Evolutionary conservation across 53 echinoderm and acorn worm genomes (phyloP), one percentile per base, ranked within the genome.

Genomic region (Temnopleurus reevesii): DNA sequence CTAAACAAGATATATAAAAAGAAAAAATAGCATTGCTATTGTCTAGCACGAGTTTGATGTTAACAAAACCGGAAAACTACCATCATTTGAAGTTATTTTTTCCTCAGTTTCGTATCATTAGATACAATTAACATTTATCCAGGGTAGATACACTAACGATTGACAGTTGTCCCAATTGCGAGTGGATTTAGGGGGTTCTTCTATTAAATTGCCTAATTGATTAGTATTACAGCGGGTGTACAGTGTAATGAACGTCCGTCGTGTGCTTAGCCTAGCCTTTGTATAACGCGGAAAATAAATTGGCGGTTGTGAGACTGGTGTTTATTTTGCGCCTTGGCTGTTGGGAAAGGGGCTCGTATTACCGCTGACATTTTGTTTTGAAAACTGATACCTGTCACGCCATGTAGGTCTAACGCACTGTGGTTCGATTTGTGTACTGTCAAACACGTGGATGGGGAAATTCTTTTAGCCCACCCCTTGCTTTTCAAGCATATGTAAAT

Each of bases 311-410:
- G 12, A 41, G 71, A 71, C 71, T 71, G 71, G 43, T 71, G 71
- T 71, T 71, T 71, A 71, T 41, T 71, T 71, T 71, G 21, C 71
- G 71, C 71, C 71, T 71, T 71, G 41, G 71, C 71, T 71, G 71
- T 71, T 71, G 71, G 71, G 71, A 71, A 71, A 23, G 71, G 71
- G 71, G n/a, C 71, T 71, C 71, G 41, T 71, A 41, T 71, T 71
- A 38, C 71, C 23, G 71, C 71, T 71, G 71, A 71, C 71, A 71
- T 71, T 71, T 71, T 71, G 71, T 71, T 71, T 71, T 71, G 71
- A 71, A 71, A 71, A 71, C 71, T 71, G 71, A 71, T 71, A 71
- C 71, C 41, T 1, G 71, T 71, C 71, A 38, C 27, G 41, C 19
- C 71, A 71, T 41, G 41, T 23, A 8, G 21, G n/a, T 71, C 43